Base-by-base conservation (phyloP, 2,113 vertebrate genomes). In the Anarhynchus alexandrinus region DNA sequence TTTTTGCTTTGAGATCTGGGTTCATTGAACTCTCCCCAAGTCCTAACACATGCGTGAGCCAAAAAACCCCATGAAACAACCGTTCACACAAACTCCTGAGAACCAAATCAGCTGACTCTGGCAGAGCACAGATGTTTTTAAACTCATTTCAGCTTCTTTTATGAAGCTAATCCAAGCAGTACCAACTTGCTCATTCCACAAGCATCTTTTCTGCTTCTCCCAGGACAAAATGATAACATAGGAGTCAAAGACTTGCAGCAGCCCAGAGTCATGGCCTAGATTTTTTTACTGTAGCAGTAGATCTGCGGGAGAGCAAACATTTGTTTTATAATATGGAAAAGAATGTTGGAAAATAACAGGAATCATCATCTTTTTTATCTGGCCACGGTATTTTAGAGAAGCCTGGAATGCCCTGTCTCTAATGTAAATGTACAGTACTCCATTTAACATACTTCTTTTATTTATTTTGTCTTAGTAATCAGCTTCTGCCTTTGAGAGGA, bases 141-240 rank as follows among this genome's bases (percentile, higher is more conserved):
- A 93, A 94, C 16, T 91, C 62, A 91, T 76, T 91, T 96, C 80
- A 91, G 42, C 42, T 95, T 94, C 91, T 71, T 95, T 97, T 93
- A 91, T 95, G 67, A 83, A 91, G 87, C 88, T 97, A 94, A 96
- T 97, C 94, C 82, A 94, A 95, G 82, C 94, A 91, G 87, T 96
- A 90, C 90, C 93, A 96, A 93, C 93, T 91, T 66, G 51, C 59
- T 96, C 70, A 57, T 93, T 97, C 74, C 84, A 85, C 59, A 61
- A 80, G 38, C 74, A 55, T 94, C 78, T 90, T 95, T 92, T 89
- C 77, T 94, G 71, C 84, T 96, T 94, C 83, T 94, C 77, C 43
- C 87, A 52, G 81, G 64, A 77, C 38, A 94, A 87, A 97, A 95
- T 81, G 66, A 93, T 90, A 95, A 91, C 89, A 91, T 0, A 51